A percentile compares a stretch with the other conserved stretches of the same genome.
Conservation (phyloP, 2,888 invertebrate genomes). For the Mesochorus sp. region DNA sequence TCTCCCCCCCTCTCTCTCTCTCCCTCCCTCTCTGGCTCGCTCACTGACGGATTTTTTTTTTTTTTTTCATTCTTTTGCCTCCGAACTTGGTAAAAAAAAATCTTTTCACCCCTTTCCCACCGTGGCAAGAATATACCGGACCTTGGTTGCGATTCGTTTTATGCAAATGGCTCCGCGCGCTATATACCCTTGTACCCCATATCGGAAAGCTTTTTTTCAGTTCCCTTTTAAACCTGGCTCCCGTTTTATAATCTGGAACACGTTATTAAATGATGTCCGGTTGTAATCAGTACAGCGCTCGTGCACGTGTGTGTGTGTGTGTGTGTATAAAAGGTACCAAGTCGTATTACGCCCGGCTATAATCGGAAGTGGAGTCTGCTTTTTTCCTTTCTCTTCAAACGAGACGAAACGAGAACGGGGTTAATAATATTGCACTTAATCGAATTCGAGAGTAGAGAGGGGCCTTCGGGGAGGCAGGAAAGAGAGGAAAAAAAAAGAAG, state of each 20-base stretch:
- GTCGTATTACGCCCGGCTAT: constrained; percentile 1
- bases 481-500: not conserved
- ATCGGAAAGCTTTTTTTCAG: constrained; percentile 40
- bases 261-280: constrained; percentile 59
- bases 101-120: constrained; percentile 20
- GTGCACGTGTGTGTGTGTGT: not conserved
- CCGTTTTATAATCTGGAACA: constrained; percentile 55
- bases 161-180: constrained; percentile 59
- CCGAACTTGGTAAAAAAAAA: constrained; percentile 31
- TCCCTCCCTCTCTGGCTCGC: not conserved
- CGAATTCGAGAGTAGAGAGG: constrained; percentile 12
- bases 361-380: constrained; percentile 44
- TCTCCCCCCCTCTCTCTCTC: not conserved
- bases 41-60: constrained; percentile 4
- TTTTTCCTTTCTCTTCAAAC: constrained; percentile 26
- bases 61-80: constrained; percentile 9
- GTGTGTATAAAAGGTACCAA: not conserved
- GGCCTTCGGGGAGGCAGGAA: not conserved
- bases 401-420: constrained; percentile 48
- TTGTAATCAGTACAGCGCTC: constrained; percentile 37
- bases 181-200: not conserved
- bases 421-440: constrained; percentile 55
- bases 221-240: constrained; percentile 17
- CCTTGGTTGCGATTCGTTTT: constrained; percentile 61
- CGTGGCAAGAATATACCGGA: constrained; percentile 31